A percentile compares a stretch with the other conserved stretches of the same genome.
phyloP scores from a whole-genome alignment of 1,140 invertebrate genomes.

The Heliothis virescens region DNA sequence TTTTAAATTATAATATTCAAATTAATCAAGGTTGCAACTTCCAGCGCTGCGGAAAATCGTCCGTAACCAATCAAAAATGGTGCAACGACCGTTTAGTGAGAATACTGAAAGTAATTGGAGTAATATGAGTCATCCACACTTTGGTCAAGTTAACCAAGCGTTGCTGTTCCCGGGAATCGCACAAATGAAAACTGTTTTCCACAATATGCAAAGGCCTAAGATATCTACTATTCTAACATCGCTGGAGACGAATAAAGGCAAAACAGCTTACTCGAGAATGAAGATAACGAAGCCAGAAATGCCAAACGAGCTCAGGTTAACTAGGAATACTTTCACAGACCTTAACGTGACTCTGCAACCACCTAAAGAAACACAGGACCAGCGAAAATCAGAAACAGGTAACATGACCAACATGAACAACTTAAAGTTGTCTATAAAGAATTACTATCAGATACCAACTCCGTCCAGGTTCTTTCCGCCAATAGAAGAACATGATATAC shows the following conservation, averaged over 20 bases:
- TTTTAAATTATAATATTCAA: not conserved
- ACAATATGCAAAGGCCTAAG: slow-evolving; percentile 67
- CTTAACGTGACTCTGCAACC: slow-evolving; percentile 28
- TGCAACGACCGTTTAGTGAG: slow-evolving; percentile 72
- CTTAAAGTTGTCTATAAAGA: slow-evolving; percentile 53
- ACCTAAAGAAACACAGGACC: slow-evolving; percentile 10
- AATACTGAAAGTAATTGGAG: slow-evolving; percentile 50
- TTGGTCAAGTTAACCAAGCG: slow-evolving; percentile 23
- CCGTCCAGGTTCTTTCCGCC: slow-evolving; percentile 65
- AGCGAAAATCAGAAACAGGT: not conserved
- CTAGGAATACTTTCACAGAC: slow-evolving; percentile 63
- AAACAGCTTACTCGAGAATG: slow-evolving; percentile 60
- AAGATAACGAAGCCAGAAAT: slow-evolving; percentile 58
- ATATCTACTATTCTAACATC: slow-evolving; percentile 67
- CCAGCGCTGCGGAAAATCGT: slow-evolving; percentile 80
- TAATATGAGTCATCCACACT: slow-evolving; percentile 46
- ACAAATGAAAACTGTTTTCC: slow-evolving; percentile 65
- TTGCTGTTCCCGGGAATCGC: slow-evolving; percentile 61
- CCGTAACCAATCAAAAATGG: slow-evolving; percentile 77
- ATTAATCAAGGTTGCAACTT: slow-evolving; percentile 30
- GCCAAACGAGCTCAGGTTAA: slow-evolving; percentile 60
- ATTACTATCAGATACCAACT: slow-evolving; percentile 60
- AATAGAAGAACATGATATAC: slow-evolving; percentile 55
- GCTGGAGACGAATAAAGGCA: slow-evolving; percentile 60
- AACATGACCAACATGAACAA: slow-evolving; percentile 26